phyloP scores from a whole-genome alignment of 2,113 vertebrate genomes.

The Seriola rivoliana region DNA sequence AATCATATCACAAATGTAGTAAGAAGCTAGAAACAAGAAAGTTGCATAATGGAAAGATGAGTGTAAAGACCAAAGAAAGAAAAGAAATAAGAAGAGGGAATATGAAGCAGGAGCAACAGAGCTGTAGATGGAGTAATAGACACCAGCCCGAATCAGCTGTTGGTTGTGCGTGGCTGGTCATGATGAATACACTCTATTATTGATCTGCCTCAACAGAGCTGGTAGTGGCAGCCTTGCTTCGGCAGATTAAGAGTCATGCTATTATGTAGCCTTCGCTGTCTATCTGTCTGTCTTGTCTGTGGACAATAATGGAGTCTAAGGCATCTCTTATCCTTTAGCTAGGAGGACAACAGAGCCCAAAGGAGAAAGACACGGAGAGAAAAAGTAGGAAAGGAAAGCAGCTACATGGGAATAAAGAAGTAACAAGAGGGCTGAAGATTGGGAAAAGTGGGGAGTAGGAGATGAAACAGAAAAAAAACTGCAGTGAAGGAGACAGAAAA shows the following conservation, averaged over 20 bases:
- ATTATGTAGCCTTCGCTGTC: slow-evolving; percentile 20
- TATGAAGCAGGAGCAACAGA: neutral
- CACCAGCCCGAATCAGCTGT: slow-evolving; percentile 34
- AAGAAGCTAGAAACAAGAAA: neutral
- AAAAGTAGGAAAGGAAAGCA: neutral
- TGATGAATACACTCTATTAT: slow-evolving; percentile 60
- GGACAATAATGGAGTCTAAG: slow-evolving; percentile 20
- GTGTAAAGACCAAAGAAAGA: neutral
- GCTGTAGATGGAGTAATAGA: slow-evolving; percentile 32
- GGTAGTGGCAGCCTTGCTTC: slow-evolving; percentile 29
- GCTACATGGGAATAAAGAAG: slow-evolving; percentile 4
- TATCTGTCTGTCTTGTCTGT: neutral
- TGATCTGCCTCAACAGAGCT: slow-evolving; percentile 54
- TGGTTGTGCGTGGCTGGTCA: slow-evolving; percentile 50
- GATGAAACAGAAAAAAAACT: neutral
- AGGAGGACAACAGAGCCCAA: slow-evolving; percentile 1
- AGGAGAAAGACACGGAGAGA: neutral
- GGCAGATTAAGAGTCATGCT: slow-evolving; percentile 41
- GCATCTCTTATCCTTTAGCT: neutral
- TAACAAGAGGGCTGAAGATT: slow-evolving; percentile 6
- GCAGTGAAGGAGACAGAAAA: neutral
- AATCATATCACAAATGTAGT: neutral
- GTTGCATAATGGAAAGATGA: neutral
- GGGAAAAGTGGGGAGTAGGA: neutral
- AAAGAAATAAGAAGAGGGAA: neutral